Evolutionary conservation across 2,888 invertebrate genomes (phyloP).

Genomic region (Eupsilia transversa): DNA sequence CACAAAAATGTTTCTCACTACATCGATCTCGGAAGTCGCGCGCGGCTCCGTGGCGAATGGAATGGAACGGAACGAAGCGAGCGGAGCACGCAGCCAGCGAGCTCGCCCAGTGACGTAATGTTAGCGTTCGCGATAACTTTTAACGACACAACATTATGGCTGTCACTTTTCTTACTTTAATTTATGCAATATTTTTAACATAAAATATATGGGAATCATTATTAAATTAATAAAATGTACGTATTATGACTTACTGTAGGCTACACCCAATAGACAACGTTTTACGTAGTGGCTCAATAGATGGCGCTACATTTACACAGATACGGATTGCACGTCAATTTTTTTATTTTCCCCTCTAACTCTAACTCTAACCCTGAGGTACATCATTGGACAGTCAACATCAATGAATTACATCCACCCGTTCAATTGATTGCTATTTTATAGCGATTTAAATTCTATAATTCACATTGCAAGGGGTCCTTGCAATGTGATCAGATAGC

Average conservation of each 20-base stretch:
- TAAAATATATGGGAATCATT: background rate
- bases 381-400: constrained; percentile 15
- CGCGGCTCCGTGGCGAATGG: constrained; percentile 76
- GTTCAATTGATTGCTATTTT: constrained; percentile 34
- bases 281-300: constrained; percentile 41
- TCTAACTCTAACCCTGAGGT: constrained; percentile 48
- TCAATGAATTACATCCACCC: constrained; percentile 52
- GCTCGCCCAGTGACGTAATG: constrained; percentile 70
- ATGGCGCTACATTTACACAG: constrained; percentile 53
- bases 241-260: background rate
- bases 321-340: constrained; percentile 6
- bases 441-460: too few species aligned
- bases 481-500: constrained; percentile 81
- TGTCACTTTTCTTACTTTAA: constrained; percentile 36
- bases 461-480: too few species aligned
- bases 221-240: background rate
- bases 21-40: constrained; percentile 80
- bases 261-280: background rate
- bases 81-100: constrained; percentile 51
- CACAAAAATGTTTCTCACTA: constrained; percentile 79
- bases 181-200: constrained; percentile 1
- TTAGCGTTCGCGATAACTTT: constrained; percentile 46
- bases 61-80: constrained; percentile 76
- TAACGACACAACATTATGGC: constrained; percentile 32
- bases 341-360: constrained; percentile 39